Evolutionary conservation across 2,797 vertebrate genomes (phyloP).

Genomic region (Poeciliopsis turneri): DNA sequence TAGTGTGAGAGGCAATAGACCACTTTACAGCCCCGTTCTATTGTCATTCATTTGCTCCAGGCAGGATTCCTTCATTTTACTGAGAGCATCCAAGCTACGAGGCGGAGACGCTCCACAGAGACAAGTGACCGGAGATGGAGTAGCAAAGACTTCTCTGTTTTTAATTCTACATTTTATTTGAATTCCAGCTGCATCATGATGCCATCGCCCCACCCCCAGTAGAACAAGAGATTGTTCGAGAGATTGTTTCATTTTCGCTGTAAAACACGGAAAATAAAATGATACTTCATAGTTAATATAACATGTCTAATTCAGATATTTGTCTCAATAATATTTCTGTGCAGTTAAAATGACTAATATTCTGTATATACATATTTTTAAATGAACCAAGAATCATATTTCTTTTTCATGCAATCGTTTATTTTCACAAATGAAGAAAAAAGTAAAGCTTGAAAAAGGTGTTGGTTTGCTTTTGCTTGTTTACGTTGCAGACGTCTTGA

Average conservation of each 20-base stretch:
- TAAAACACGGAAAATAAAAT: not conserved
- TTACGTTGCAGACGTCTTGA: slow-evolving; percentile 44
- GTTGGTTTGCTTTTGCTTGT: not conserved
- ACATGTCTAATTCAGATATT: slow-evolving; percentile 95
- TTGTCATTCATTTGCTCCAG: slow-evolving; percentile 86
- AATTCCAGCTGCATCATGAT: not conserved
- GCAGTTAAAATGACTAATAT: slow-evolving; percentile 67
- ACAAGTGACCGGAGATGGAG: slow-evolving; percentile 8
- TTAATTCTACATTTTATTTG: not conserved
- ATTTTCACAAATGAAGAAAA: slow-evolving; percentile 63
- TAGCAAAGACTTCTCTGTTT: not conserved
- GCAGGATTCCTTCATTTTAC: slow-evolving; percentile 71
- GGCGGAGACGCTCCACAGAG: not conserved
- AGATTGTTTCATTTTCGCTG: not conserved
- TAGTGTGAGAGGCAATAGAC: slow-evolving; percentile 79
- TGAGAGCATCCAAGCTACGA: slow-evolving; percentile 8
- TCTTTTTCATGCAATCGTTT: slow-evolving; percentile 61
- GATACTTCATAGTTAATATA: not conserved
- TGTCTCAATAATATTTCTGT: slow-evolving; percentile 95
- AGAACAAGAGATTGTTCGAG: not conserved
- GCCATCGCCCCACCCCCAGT: no score
- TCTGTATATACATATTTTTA: not conserved
- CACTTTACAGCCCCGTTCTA: slow-evolving; percentile 80
- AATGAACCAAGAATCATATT: slow-evolving; percentile 1
- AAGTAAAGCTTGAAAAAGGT: slow-evolving; percentile 41